Percentiles rank a stretch among this genome's conserved stretches.
Conservation (phyloP, 2,888 invertebrate genomes). For the Hydriomena furcata region DNA sequence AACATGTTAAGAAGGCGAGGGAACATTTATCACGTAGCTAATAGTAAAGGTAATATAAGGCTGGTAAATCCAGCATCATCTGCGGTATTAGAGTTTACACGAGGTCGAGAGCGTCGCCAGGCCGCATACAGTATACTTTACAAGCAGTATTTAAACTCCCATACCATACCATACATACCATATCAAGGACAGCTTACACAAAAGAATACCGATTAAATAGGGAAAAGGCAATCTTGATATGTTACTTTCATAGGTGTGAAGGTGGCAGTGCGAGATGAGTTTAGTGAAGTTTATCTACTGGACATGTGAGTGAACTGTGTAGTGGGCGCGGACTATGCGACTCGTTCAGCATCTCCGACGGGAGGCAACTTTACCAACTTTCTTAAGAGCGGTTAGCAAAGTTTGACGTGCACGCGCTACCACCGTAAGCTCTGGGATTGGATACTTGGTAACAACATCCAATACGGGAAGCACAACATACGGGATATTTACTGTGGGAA, state of each 20-base stretch:
- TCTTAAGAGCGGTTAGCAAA: conserved; percentile 80
- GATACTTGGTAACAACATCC: conserved; percentile 72
- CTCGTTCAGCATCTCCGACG: conserved; percentile 67
- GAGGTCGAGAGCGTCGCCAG: conserved; percentile 63
- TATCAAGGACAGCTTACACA: not conserved
- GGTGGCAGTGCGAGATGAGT: not conserved
- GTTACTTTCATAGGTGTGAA: not conserved
- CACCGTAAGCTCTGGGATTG: conserved; percentile 77
- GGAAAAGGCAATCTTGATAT: not conserved
- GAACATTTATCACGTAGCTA: conserved; percentile 69
- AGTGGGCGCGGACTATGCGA: conserved; percentile 31
- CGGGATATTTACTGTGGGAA: conserved; percentile 43
- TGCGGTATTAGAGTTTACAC: conserved; percentile 79
- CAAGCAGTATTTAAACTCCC: conserved; percentile 8
- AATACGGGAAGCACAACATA: conserved; percentile 55
- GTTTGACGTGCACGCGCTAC: conserved; percentile 78
- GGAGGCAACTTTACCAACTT: conserved; percentile 78
- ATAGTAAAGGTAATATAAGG: conserved; percentile 70
- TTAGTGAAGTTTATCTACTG: conserved; percentile 5
- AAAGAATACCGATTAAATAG: not conserved
- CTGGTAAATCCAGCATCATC: conserved; percentile 79
- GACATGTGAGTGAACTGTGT: conserved; percentile 26
- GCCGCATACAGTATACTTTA: conserved; percentile 44
- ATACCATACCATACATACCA: not conserved
- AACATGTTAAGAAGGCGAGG: conserved; percentile 23